These are phyloP conservation scores for Bombus impatiens DNA, from an alignment of 1,140 invertebrate genomes.

Conservation along the genomic window DNA sequence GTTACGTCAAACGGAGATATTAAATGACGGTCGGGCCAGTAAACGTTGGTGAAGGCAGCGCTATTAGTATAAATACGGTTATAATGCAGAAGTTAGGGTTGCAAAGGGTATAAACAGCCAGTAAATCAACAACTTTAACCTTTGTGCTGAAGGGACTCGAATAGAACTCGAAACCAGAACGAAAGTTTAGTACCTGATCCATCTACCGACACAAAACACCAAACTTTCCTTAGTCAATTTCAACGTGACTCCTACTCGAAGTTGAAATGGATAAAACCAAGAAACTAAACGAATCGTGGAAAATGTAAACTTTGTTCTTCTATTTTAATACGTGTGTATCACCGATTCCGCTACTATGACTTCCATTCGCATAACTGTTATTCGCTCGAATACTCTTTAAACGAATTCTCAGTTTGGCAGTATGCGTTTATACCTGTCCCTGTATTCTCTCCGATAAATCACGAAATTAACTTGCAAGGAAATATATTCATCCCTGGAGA, in stretches of 20 bases:
- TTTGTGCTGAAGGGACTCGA: conserved; percentile 58
- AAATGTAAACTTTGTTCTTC: too few relatives aligned
- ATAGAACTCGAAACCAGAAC: conserved; percentile 52
- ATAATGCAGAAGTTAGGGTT: conserved; percentile 76
- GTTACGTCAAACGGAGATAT: neutral
- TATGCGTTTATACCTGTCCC: neutral
- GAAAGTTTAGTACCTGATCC: conserved; percentile 35
- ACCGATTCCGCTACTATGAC: too few relatives aligned
- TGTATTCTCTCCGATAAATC: neutral
- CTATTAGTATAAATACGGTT: conserved; percentile 82
- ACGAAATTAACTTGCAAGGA: neutral
- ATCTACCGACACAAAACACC: neutral
- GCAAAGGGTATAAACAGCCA: conserved; percentile 80
- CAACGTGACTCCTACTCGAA: too few relatives aligned
- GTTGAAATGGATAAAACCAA: neutral
- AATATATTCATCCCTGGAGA: too few relatives aligned
- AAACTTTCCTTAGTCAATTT: neutral
- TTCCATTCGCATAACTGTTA: neutral
- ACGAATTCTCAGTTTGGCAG: neutral
- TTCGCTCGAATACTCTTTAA: neutral
- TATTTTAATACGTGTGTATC: too few relatives aligned
- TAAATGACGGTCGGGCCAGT: conserved; percentile 71
- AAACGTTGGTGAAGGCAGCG: conserved; percentile 64
- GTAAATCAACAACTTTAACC: conserved; percentile 77
- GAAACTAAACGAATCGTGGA: neutral